These are phyloP conservation scores for Bujurquina vittata DNA, from an alignment of 2,113 vertebrate species.

Conservation along the genomic window DNA sequence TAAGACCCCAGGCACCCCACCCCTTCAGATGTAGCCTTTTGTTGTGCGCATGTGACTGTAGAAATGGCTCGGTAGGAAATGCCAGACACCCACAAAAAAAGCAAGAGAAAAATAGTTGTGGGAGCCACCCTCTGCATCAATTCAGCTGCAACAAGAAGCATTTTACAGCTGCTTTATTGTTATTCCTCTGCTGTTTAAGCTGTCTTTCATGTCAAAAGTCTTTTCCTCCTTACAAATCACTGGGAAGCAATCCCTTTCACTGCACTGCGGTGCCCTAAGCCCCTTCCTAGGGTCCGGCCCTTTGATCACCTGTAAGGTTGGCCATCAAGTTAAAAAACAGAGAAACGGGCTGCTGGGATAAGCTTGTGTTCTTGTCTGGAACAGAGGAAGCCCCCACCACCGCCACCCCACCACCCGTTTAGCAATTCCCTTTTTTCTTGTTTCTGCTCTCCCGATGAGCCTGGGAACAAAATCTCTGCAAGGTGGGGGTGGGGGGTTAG, in stretches of 20 bases:
- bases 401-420: slow-evolving; percentile 60
- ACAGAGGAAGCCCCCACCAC: slow-evolving; percentile 67
- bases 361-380: slow-evolving; percentile 81
- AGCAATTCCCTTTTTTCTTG: slow-evolving; percentile 70
- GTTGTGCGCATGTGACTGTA: slow-evolving; percentile 76
- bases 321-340: slow-evolving; percentile 87
- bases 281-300: slow-evolving; percentile 80
- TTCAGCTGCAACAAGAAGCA: slow-evolving; percentile 73
- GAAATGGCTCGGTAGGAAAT: slow-evolving; percentile 75
- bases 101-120: slow-evolving; percentile 69
- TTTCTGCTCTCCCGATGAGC: slow-evolving; percentile 60
- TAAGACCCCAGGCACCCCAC: slow-evolving; percentile 69
- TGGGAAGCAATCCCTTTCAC: slow-evolving; percentile 85
- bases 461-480: slow-evolving; percentile 77
- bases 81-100: slow-evolving; percentile 71
- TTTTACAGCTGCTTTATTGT: slow-evolving; percentile 86
- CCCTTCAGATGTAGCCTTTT: slow-evolving; percentile 76
- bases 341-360: slow-evolving; percentile 84
- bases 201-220: slow-evolving; percentile 93
- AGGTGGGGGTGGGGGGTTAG: slow-evolving; percentile 39
- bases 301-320: slow-evolving; percentile 90
- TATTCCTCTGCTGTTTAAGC: slow-evolving; percentile 87
- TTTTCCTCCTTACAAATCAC: slow-evolving; percentile 92
- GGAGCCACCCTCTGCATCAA: slow-evolving; percentile 72
- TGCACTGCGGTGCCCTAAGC: slow-evolving; percentile 80